Evolutionary conservation across 37 sponge, comb jelly and placozoan genomes (phyloP), one percentile per base, ranked within the genome.

Genomic region (Cladorhizidae sp.): DNA sequence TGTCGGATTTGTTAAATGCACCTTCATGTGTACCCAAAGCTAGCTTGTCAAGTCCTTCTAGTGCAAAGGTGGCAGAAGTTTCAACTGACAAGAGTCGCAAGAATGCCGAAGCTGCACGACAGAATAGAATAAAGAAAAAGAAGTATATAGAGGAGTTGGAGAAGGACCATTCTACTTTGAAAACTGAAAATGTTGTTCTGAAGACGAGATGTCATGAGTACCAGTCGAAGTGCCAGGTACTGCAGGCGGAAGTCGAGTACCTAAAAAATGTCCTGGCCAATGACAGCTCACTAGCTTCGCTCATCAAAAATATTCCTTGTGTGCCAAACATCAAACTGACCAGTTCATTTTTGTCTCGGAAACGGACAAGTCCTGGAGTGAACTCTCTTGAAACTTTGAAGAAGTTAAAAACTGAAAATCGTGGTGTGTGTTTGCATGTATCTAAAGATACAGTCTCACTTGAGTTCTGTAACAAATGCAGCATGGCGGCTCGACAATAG

Each of bases 351-450:
- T 20, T 22, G 9, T 29, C 78, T 11, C 64, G 80, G 14, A 83
- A 84, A 50, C 55, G 84, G 28, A 23, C 74, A 15, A 26, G 26
- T 25, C 14, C 33, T 8, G 61, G 43, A 11, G 45, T 17, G 2
- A 64, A 20, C 25, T 28, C 20, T 23, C 21, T 36, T 57, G 40
- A 40, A 0, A n/a, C 55, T 7, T 18, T 37, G 1, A 12, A 56
- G 6, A 12, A 20, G 28, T 82, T 82, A 41, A 57, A 67, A 82
- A 6, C 61, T 15, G 40, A 35, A 28, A 33, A 45, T 51, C 86
- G 82, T 20, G 93, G 93, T 11, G 77, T 92, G 40, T 92, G 93
- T 76, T 75, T 92, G 20, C 93, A 92, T 67, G 89, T 93, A n/a
- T 57, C 90, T 35, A 82, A 89, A 33, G 87, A 93, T 49, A 52